phyloP scores from a whole-genome alignment of 2,113 vertebrate species.

The Gavia stellata region DNA sequence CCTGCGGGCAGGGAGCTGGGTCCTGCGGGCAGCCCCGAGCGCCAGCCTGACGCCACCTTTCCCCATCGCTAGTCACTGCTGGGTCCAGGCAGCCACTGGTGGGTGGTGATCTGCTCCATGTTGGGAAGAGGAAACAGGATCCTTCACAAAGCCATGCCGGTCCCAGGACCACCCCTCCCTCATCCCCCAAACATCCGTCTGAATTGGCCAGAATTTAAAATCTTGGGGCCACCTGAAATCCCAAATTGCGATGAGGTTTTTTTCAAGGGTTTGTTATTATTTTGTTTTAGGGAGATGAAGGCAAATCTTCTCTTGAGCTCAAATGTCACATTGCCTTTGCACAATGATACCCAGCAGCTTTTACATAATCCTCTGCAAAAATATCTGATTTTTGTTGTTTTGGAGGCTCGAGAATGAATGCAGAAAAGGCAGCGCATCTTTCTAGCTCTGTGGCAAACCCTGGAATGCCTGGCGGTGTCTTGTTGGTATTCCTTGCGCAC shows the following conservation, averaged over 20 bases:
- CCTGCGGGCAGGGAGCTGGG: not conserved
- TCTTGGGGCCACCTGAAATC: not conserved
- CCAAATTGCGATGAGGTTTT: not conserved
- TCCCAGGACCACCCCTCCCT: not conserved
- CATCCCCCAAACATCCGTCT: not conserved
- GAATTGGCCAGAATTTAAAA: not conserved
- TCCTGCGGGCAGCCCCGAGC: not conserved
- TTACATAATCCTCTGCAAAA: not conserved
- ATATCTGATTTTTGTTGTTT: not conserved
- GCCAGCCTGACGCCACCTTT: fast-evolving
- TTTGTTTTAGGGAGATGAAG: not conserved
- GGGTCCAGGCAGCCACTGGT: fast-evolving
- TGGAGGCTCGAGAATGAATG: not conserved
- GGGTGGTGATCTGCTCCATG: not conserved
- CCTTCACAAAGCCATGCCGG: not conserved
- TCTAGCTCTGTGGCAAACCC: not conserved
- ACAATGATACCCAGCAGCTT: not conserved
- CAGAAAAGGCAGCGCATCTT: not conserved
- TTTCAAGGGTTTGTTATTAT: not conserved
- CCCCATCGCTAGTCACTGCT: fast-evolving
- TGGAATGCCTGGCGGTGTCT: not conserved
- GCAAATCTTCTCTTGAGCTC: not conserved
- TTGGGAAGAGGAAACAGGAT: not conserved
- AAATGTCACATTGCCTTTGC: not conserved
- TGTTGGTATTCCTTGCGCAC: not conserved